Conservation (phyloP, 2,888 invertebrate species). For the Eustalomyia histrio region DNA sequence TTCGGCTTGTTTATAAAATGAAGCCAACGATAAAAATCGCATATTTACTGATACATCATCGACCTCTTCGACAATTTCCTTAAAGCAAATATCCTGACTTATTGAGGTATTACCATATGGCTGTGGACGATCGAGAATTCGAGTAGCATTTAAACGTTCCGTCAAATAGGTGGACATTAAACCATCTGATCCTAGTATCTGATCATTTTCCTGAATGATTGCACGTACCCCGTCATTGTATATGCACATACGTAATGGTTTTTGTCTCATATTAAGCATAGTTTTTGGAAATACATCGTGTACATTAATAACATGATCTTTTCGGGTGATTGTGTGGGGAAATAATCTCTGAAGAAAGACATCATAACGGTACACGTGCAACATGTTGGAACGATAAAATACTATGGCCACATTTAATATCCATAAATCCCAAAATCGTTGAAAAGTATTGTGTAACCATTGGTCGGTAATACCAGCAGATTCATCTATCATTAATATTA, state of each 20-base stretch:
- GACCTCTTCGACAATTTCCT: slow-evolving; percentile 69
- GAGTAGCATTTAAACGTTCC: slow-evolving; percentile 80
- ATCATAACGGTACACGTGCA: slow-evolving; percentile 81
- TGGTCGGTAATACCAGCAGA: slow-evolving; percentile 65
- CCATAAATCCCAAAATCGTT: slow-evolving; percentile 81
- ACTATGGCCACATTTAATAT: slow-evolving; percentile 80
- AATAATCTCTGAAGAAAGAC: slow-evolving; percentile 78
- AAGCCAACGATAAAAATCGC: slow-evolving; percentile 80
- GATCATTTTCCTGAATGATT: slow-evolving; percentile 67
- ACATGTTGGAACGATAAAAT: slow-evolving; percentile 71
- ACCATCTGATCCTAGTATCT: slow-evolving; percentile 78
- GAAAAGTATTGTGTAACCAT: slow-evolving; percentile 80
- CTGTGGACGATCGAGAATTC: slow-evolving; percentile 71
- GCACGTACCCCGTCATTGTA: slow-evolving; percentile 79
- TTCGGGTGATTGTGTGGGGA: background rate
- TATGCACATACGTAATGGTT: slow-evolving; percentile 74
- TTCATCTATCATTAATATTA: slow-evolving; percentile 73
- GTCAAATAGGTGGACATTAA: slow-evolving; percentile 79
- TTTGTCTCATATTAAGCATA: slow-evolving; percentile 75
- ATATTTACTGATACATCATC: slow-evolving; percentile 81
- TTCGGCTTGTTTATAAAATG: slow-evolving; percentile 81
- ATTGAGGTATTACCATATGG: slow-evolving; percentile 65
- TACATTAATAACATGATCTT: slow-evolving; percentile 53
- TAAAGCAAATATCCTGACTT: slow-evolving; percentile 71
- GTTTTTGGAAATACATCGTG: slow-evolving; percentile 73